Conservation (phyloP, 1,140 invertebrate species). For the Aplysia californica region DNA sequence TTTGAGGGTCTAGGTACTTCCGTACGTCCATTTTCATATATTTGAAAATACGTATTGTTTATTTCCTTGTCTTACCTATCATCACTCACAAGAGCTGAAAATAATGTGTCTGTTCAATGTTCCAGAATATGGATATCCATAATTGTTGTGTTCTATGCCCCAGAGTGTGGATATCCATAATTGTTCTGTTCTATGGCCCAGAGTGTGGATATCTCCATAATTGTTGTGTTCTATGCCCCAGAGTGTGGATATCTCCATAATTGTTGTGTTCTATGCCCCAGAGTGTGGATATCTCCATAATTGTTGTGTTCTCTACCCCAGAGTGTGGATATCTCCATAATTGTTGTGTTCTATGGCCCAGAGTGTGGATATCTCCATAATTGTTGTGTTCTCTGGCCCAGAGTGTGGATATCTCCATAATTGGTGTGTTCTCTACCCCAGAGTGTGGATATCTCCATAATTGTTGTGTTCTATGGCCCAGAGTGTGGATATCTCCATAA, state of each 20-base stretch:
- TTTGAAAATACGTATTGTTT: background rate
- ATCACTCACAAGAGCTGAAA: background rate
- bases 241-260: constrained; percentile 67
- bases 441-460: too few species aligned
- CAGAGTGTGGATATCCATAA: constrained; percentile 67
- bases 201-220: constrained; percentile 67
- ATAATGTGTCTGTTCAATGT: background rate
- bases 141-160: constrained; percentile 31
- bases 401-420: too few species aligned
- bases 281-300: too few species aligned
- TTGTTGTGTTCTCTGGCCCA: too few species aligned
- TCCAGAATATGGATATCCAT: constrained; percentile 66
- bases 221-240: constrained; percentile 35
- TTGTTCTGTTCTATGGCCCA: constrained; percentile 35
- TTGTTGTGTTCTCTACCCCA: too few species aligned
- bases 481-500: too few species aligned
- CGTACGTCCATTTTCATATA: background rate
- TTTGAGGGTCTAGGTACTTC: background rate
- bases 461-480: too few species aligned
- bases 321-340: too few species aligned
- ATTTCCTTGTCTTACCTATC: background rate
- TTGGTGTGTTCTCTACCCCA: too few species aligned
- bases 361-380: too few species aligned
- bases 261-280: too few species aligned
- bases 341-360: too few species aligned